phyloP scores from a whole-genome alignment of 2,797 vertebrate genomes.

The Phalanger gymnotis region DNA sequence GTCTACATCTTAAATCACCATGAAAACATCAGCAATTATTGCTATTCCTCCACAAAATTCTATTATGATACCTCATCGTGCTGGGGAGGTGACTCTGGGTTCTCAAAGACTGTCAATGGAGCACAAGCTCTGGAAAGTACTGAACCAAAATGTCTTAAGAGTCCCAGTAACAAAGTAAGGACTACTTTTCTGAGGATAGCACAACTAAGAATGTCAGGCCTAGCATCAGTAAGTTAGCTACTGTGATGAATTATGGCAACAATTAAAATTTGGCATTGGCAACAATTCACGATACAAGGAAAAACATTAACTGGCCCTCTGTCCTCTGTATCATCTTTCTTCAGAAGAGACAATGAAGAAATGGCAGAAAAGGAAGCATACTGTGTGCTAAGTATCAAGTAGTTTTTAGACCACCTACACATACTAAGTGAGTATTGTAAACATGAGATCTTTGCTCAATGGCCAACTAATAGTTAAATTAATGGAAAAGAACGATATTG shows the following conservation, averaged over 20 bases:
- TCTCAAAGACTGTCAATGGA: neutral
- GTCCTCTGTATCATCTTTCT: neutral
- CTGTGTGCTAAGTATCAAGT: neutral
- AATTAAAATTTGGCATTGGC: neutral
- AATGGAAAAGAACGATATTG: neutral
- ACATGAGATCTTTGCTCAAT: neutral
- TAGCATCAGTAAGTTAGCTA: neutral
- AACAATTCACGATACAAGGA: neutral
- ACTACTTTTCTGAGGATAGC: neutral
- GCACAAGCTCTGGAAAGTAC: neutral
- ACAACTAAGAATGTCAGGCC: neutral
- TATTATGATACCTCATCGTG: neutral
- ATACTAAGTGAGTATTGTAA: neutral
- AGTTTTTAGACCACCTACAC: neutral
- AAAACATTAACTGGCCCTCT: neutral
- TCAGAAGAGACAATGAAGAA: neutral
- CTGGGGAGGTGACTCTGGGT: neutral
- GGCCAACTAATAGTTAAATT: neutral
- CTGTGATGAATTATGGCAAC: neutral
- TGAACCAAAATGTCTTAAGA: neutral
- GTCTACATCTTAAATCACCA: neutral
- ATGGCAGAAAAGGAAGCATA: neutral
- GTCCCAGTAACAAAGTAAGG: neutral
- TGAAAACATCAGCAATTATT: neutral
- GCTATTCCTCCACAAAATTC: neutral